Evolutionary conservation across 2,113 vertebrate species (phyloP), one percentile per base, ranked within the genome.

Genomic region (Indicator indicator): DNA sequence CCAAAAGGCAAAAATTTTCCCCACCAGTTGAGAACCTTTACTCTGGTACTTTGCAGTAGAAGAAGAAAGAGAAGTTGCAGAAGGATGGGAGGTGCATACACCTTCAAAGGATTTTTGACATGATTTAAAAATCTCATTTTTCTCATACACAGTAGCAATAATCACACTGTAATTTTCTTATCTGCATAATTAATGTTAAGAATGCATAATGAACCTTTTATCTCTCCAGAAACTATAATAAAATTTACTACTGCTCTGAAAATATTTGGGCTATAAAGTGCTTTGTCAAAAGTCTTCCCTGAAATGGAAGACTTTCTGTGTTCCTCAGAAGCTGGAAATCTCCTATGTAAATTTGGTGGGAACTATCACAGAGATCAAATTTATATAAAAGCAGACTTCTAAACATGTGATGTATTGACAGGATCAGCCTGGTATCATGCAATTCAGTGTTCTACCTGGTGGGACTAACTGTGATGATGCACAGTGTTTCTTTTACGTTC

Each of bases 341-440:
- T 68, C 17, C 8, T 75, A 13, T 46, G 90, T 75, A 24, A 81
- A 62, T 7, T 74, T 74, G 8, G 26, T 75, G 24, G 38, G 13
- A 70, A 23, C 20, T 77, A 18, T 75, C 21, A 59, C 6, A 38
- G 46, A 46, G 52, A 52, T n/a, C 30, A 48, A 4, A 48, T 71
- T 84, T 62, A 7, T 63, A 42, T 27, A 60, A 80, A 90, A 83
- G 9, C 36, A 67, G 36, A 59, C 21, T 8, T 40, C 15, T 8
- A 46, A 52, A 9, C 48, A 44, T 27, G 28, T 26, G 6, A 42
- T 59, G 17, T 30, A 52, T 90, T 68, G 56, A 26, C 8, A 77
- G 27, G 40, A 67, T 80, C 30, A 59, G 16, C 27, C 21, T 1
- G 0, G 10, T 54, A 85, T 9, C 1, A 0, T 62, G 17, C 23